A percentile compares a stretch with the other conserved stretches of the same genome.
Evolutionary conservation across 37 sponge, comb jelly and placozoan species (phyloP).

Genomic region (Corticium candelabrum): DNA sequence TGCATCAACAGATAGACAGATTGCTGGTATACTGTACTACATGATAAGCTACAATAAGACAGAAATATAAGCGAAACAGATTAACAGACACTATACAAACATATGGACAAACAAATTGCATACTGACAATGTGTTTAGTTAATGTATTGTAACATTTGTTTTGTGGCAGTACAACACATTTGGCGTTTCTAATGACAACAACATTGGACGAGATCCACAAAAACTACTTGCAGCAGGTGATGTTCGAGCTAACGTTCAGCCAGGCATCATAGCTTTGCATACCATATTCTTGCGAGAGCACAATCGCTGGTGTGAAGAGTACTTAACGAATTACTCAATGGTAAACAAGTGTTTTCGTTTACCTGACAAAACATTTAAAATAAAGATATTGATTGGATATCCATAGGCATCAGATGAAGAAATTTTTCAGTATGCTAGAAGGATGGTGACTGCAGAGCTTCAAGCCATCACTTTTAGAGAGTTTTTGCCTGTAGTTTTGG

Average conservation of each 20-base stretch:
- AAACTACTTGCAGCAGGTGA: slow-evolving; percentile 23
- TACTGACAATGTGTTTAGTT: too few species aligned
- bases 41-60: too few species aligned
- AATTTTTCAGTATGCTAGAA: slow-evolving; percentile 69
- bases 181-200: neutral
- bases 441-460: slow-evolving; percentile 68
- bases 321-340: neutral
- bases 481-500: slow-evolving; percentile 61
- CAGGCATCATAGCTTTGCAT: slow-evolving; percentile 25
- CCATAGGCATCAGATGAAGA: slow-evolving; percentile 49
- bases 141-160: neutral
- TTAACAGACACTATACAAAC: too few species aligned
- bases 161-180: neutral
- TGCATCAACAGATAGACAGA: neutral
- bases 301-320: slow-evolving; percentile 12
- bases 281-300: slow-evolving; percentile 24
- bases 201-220: slow-evolving; percentile 1
- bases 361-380: too few species aligned
- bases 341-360: neutral
- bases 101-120: too few species aligned
- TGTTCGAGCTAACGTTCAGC: slow-evolving; percentile 10
- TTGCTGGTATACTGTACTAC: too few species aligned
- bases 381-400: neutral
- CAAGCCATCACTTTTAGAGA: slow-evolving; percentile 73
- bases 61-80: too few species aligned